Evolutionary conservation across 1,140 invertebrate species (phyloP).

Genomic region (Probaryconus sp.): DNA sequence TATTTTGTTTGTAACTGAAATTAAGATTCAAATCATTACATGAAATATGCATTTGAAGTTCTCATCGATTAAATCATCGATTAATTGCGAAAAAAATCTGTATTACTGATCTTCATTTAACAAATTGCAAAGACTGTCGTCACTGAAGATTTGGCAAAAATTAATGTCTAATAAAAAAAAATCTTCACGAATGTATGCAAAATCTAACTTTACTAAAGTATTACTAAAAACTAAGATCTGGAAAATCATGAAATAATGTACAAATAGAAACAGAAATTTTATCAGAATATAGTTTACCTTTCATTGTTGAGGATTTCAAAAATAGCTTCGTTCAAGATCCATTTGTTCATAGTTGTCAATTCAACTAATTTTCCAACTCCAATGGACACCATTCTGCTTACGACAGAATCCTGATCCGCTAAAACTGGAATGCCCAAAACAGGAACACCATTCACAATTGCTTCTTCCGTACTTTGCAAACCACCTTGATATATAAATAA

Average conservation of each 20-base stretch:
- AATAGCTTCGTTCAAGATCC: constrained; percentile 43
- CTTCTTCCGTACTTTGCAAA: constrained; percentile 77
- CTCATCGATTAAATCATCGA: too few species aligned
- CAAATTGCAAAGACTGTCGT: too few species aligned
- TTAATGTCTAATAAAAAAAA: too few species aligned
- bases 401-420: constrained; percentile 63
- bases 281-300: constrained; percentile 29
- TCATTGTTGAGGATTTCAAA: constrained; percentile 55
- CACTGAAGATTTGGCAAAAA: too few species aligned
- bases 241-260: too few species aligned
- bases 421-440: constrained; percentile 75
- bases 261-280: too few species aligned
- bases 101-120: too few species aligned
- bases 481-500: constrained; percentile 80
- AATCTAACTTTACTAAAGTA: too few species aligned
- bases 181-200: too few species aligned
- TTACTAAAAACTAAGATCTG: too few species aligned
- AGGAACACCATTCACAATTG: constrained; percentile 74
- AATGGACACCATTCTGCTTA: constrained; percentile 45
- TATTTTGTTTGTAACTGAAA: constrained; percentile 69
- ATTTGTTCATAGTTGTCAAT: constrained; percentile 22
- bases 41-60: too few species aligned
- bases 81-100: too few species aligned
- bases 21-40: not conserved
- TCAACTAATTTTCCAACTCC: constrained; percentile 56